Evolutionary conservation across 2,888 invertebrate genomes (phyloP).

Genomic region (Eupithecia dodoneata): DNA sequence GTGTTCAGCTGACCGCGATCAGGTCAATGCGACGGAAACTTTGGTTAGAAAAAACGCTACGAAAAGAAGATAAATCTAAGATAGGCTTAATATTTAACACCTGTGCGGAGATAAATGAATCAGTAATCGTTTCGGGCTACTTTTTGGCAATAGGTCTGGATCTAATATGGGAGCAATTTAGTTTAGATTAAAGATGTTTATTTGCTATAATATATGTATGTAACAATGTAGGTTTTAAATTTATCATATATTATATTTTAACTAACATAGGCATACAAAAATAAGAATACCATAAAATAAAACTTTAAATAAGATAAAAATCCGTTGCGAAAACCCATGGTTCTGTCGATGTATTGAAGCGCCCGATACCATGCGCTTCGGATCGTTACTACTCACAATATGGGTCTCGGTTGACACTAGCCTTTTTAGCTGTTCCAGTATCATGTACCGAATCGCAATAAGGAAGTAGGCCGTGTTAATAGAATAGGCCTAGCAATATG

Average conservation of each 20-base stretch:
- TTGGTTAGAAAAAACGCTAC: background rate
- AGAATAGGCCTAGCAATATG: conserved; percentile 15
- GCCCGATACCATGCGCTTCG: conserved; percentile 40
- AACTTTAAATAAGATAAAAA: conserved; percentile 1
- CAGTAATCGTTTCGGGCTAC: background rate
- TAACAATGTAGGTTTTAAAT: no score
- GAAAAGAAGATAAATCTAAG: background rate
- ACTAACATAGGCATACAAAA: no score
- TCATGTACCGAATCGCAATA: conserved; percentile 39
- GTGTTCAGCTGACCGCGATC: background rate
- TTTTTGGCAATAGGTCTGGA: background rate
- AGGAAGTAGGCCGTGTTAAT: conserved; percentile 34
- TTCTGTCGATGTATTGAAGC: conserved; percentile 36
- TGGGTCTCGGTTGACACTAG: conserved; percentile 42
- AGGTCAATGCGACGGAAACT: background rate
- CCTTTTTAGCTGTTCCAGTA: conserved; percentile 44
- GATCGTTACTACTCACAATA: conserved; percentile 44
- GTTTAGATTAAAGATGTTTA: no score
- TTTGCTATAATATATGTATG: no score
- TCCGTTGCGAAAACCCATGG: conserved; percentile 28
- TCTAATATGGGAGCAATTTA: background rate
- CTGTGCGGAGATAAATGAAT: background rate
- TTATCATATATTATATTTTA: no score
- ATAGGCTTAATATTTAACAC: background rate
- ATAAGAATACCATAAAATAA: background rate